phyloP scores from a whole-genome alignment of 2,797 vertebrate species.

The Pipistrellus pygmaeus region DNA sequence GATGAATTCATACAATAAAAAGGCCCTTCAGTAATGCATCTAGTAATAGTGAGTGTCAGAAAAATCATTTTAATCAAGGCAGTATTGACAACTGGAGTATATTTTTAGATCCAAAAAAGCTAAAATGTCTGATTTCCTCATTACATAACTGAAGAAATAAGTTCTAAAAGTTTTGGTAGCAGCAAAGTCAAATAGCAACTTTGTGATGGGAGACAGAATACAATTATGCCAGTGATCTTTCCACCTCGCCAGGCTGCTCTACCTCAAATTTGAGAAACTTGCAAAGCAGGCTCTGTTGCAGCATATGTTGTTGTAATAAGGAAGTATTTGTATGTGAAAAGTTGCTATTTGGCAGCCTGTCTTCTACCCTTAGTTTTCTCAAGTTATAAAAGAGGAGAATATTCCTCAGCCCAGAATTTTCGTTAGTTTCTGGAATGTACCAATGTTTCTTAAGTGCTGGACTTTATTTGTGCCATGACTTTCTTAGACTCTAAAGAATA shows the following conservation, averaged over 20 bases:
- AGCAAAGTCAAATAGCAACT: not conserved
- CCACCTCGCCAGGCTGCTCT: not conserved
- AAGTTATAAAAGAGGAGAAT: not conserved
- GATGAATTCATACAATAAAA: not conserved
- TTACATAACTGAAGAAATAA: not conserved
- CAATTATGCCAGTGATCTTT: not conserved
- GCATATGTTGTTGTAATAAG: not conserved
- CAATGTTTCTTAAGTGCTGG: not conserved
- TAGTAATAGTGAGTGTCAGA: not conserved
- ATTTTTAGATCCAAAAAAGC: constrained; percentile 14
- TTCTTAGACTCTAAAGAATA: constrained; percentile 8
- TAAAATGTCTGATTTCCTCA: not conserved
- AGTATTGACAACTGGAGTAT: not conserved
- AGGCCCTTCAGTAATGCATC: not conserved
- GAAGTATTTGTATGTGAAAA: not conserved
- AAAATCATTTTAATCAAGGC: not conserved
- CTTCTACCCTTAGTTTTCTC: not conserved
- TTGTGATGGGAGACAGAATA: not conserved
- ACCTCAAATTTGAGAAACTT: not conserved
- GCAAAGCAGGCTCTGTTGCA: not conserved
- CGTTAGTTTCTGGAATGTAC: not conserved
- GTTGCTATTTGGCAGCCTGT: not conserved
- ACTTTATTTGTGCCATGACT: not conserved
- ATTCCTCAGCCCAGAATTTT: not conserved
- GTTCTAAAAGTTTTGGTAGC: not conserved